Evolutionary conservation across 2,113 vertebrate species (phyloP).

Genomic region (Cariama cristata): DNA sequence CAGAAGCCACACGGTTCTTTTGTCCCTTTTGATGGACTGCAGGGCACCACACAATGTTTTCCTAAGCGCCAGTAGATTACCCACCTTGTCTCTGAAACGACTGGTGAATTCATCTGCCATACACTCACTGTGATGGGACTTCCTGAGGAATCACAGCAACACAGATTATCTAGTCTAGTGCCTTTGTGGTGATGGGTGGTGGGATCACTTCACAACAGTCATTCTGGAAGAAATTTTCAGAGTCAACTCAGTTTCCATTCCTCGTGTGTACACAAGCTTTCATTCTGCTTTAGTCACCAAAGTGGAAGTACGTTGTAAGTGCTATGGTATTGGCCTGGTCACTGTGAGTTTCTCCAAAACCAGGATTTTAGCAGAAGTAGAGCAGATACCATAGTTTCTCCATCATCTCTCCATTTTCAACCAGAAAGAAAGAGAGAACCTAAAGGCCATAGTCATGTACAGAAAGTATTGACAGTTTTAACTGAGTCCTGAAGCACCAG

Average conservation of each 20-base stretch:
- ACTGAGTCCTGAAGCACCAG: background rate
- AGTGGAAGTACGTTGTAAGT: background rate
- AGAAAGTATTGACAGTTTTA: background rate
- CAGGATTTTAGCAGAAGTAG: background rate
- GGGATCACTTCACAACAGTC: background rate
- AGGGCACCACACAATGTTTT: background rate
- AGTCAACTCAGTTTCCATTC: background rate
- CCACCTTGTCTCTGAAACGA: background rate
- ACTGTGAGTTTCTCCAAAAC: background rate
- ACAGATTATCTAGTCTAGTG: background rate
- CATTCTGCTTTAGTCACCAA: background rate
- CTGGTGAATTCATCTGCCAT: background rate
- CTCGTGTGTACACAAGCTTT: background rate
- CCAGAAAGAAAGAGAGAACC: background rate
- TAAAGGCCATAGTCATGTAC: background rate
- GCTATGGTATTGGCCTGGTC: background rate
- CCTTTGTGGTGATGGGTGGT: background rate
- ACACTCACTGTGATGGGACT: background rate
- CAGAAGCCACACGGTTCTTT: background rate
- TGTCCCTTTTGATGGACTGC: background rate
- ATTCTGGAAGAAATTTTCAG: background rate
- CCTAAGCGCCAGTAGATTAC: background rate
- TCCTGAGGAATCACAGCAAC: background rate
- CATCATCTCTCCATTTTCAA: background rate
- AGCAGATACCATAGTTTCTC: background rate